A percentile compares a stretch with the other conserved stretches of the same genome.
These are phyloP conservation scores for Clanis bilineata DNA, from an alignment of 2,888 invertebrate species.

Conservation along the genomic window DNA sequence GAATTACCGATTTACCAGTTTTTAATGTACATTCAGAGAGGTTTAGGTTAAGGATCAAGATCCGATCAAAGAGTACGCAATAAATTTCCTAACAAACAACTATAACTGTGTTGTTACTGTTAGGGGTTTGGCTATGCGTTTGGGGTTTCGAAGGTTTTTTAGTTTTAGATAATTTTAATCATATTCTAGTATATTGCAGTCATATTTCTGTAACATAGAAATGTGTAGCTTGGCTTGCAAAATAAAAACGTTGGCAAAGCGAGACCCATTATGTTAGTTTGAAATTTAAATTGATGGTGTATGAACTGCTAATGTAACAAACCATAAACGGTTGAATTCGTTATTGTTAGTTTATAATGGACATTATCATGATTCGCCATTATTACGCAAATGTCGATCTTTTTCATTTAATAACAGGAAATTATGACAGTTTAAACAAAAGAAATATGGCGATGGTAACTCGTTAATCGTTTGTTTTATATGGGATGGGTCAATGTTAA, in stretches of 20 bases:
- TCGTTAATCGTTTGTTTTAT: neutral
- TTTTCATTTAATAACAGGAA: conserved; percentile 44
- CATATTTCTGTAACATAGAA: too few species aligned
- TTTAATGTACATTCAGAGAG: too few species aligned
- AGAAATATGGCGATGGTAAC: conserved; percentile 28
- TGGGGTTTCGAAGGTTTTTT: too few species aligned
- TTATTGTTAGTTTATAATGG: conserved; percentile 49
- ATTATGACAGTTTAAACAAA: conserved; percentile 44
- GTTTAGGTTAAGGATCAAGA: too few species aligned
- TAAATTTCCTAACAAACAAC: too few species aligned
- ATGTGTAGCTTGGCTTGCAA: too few species aligned
- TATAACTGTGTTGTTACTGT: too few species aligned
- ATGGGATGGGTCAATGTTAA: neutral
- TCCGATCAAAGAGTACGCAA: too few species aligned
- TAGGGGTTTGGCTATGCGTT: too few species aligned
- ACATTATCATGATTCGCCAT: conserved; percentile 31
- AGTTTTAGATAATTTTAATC: too few species aligned
- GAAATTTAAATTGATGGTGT: neutral
- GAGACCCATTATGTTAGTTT: neutral
- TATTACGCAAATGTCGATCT: conserved; percentile 25
- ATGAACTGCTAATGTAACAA: conserved; percentile 25
- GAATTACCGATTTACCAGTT: too few species aligned
- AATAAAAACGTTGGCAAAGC: neutral
- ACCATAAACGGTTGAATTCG: conserved; percentile 42
- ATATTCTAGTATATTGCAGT: too few species aligned